Conservation (phyloP, 2,797 vertebrate species). For the Fundulus diaphanus region DNA sequence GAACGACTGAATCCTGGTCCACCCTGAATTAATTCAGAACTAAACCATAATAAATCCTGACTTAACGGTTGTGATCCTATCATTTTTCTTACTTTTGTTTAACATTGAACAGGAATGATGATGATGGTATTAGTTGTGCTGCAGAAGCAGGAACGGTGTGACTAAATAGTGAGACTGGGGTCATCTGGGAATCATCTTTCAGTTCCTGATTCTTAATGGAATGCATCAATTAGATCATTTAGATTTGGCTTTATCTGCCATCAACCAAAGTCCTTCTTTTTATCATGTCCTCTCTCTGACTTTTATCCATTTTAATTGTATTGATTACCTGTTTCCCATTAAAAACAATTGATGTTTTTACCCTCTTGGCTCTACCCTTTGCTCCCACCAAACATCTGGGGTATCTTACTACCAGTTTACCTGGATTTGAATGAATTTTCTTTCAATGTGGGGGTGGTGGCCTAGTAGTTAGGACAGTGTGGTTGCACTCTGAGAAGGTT, state of each 20-base stretch:
- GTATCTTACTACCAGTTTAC: neutral
- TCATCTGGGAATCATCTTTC: neutral
- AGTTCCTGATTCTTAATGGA: neutral
- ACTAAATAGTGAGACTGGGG: neutral
- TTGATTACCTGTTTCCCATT: no score
- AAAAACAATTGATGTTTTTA: neutral
- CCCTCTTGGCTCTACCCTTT: neutral
- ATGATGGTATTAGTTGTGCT: neutral
- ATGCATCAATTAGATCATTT: neutral
- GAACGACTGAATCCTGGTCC: neutral
- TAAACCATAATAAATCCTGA: neutral
- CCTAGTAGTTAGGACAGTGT: no score
- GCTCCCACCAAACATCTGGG: neutral
- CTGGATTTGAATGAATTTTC: neutral
- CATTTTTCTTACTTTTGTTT: neutral
- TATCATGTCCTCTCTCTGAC: neutral
- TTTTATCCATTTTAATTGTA: no score
- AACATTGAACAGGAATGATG: neutral
- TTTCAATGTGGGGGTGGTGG: no score
- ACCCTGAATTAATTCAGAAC: neutral
- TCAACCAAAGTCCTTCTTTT: neutral
- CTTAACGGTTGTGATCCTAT: neutral
- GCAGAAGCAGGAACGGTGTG: neutral
- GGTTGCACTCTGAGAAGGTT: no score
- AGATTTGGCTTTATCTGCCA: neutral